Conservation (phyloP, 2,797 vertebrate species). For the Anas acuta region DNA sequence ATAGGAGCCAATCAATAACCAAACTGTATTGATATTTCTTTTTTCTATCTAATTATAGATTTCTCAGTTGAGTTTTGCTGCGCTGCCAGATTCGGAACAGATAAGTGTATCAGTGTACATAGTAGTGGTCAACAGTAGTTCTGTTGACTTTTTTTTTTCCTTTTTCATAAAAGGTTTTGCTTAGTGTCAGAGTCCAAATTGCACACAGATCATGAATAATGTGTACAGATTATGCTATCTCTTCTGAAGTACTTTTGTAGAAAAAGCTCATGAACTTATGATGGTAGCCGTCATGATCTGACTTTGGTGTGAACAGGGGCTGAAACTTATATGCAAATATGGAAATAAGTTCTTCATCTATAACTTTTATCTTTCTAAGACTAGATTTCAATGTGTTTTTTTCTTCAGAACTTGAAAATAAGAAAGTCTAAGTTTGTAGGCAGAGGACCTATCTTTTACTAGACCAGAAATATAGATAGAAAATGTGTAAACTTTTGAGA, state of each 20-base stretch:
- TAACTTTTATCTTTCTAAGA: neutral
- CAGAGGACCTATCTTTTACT: neutral
- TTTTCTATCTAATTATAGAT: neutral
- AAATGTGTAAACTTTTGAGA: neutral
- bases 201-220: neutral
- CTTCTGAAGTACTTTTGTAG: neutral
- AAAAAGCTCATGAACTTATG: neutral
- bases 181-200: neutral
- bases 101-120: neutral
- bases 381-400: fast-evolving
- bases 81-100: neutral
- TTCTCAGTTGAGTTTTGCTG: neutral
- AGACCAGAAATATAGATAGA: neutral
- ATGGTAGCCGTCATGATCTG: neutral
- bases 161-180: neutral
- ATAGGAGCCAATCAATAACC: neutral
- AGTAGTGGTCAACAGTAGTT: neutral
- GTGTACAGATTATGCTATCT: neutral
- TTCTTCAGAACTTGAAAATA: neutral
- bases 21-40: neutral
- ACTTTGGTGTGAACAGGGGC: neutral
- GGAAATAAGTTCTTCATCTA: neutral
- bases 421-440: neutral
- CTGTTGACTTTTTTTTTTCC: neutral
- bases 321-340: neutral